These are phyloP conservation scores for Limenitis camilla DNA, from an alignment of 2,888 invertebrate species.

Conservation along the genomic window DNA sequence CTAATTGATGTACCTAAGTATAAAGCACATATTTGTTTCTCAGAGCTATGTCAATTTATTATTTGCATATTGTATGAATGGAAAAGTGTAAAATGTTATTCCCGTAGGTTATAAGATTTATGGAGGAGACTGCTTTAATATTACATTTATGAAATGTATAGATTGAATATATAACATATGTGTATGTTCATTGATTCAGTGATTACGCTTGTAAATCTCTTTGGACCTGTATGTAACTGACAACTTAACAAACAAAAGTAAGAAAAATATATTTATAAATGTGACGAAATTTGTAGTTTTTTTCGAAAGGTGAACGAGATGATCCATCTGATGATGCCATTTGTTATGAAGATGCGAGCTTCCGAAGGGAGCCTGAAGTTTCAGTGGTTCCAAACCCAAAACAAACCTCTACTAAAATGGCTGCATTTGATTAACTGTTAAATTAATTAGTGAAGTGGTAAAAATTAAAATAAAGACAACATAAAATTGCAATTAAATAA, in stretches of 20 bases:
- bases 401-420: too few species aligned
- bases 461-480: too few species aligned
- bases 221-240: slow-evolving; percentile 4
- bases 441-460: too few species aligned
- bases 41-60: neutral
- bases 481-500: too few species aligned
- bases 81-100: too few species aligned
- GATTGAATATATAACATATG: slow-evolving; percentile 22
- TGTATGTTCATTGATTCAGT: slow-evolving; percentile 1
- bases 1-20: too few species aligned
- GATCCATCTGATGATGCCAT: too few species aligned
- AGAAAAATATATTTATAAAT: slow-evolving; percentile 1
- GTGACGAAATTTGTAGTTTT: neutral
- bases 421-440: too few species aligned
- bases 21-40: neutral
- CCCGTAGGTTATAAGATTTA: slow-evolving; percentile 12
- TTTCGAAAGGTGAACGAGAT: neutral
- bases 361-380: too few species aligned
- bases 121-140: slow-evolving; percentile 31
- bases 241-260: neutral
- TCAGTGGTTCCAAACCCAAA: too few species aligned
- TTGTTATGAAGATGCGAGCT: too few species aligned
- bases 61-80: neutral
- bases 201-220: slow-evolving; percentile 7
- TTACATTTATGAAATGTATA: slow-evolving; percentile 63